Evolutionary conservation across 1,140 invertebrate genomes (phyloP), one percentile per base, ranked within the genome.

Genomic region (Hylaeus anthracinus): DNA sequence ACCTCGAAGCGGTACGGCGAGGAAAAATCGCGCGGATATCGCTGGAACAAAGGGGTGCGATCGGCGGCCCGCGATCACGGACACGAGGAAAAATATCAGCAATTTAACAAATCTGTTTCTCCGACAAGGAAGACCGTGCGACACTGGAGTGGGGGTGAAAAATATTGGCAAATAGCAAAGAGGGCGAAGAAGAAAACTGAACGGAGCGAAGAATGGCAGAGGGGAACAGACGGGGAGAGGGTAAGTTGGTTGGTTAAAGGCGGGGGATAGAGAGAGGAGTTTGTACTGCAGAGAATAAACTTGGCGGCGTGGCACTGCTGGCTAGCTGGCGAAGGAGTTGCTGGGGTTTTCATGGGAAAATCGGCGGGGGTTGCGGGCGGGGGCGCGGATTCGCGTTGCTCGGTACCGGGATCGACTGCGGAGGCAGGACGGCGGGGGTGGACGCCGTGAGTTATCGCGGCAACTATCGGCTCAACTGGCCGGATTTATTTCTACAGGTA

Each of bases 401-500:
- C 26, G 58, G 39, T 45, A 58, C 26, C 12, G 58, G 69, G 41
- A 79, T 79, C 76, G 76, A 79, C 56, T 45, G 61, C n/a, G 14
- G 70, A 53, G 41, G 26, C 3, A 61, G 55, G 43, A 5, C 26
- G 72, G 75, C 55, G 67, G 56, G 64, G 48, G 77, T 69, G 83
- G 76, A 70, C 74, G 69, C 72, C 51, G 84, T 90, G 90, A 90
- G 86, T 90, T 90, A 90, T 90, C 88, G 90, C 82, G 64, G 84
- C 89, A 89, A 90, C 89, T 91, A 92, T 92, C 91, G 89, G 90
- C 88, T 91, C 89, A 90, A 89, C 86, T 85, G 86, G 86, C 78
- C 85, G 88, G 90, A 92, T 93, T 93, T 92, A 92, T 92, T 90
- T 91, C 90, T 90, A 92, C 91, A 91, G 90, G 90, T 92, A 91